Conservation (phyloP, 2,113 vertebrate species). For the Upupa epops region DNA sequence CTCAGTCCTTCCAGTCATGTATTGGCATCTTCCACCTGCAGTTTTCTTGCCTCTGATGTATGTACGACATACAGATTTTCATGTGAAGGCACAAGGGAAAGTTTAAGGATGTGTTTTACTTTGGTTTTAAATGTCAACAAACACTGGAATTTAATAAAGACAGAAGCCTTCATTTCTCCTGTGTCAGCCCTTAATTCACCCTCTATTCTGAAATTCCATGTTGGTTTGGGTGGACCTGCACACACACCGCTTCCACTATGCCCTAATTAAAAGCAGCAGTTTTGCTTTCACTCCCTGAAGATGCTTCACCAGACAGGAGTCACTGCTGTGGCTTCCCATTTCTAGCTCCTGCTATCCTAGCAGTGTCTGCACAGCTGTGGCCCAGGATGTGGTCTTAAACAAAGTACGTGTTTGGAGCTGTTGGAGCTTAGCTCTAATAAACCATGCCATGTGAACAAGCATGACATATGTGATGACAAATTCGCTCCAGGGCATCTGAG, state of each 20-base stretch:
- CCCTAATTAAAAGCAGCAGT: not conserved
- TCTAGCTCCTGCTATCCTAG: not conserved
- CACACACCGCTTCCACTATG: not conserved
- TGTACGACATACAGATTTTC: not conserved
- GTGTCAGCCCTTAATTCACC: not conserved
- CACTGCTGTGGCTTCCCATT: fast-evolving
- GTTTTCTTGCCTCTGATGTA: not conserved
- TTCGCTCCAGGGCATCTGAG: not conserved
- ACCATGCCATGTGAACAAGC: not conserved
- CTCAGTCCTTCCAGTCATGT: not conserved
- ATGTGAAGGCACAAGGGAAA: not conserved
- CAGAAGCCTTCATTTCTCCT: not conserved
- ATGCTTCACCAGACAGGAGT: not conserved
- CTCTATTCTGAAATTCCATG: not conserved
- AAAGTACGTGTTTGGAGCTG: not conserved
- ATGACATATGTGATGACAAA: not conserved
- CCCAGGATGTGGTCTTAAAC: not conserved
- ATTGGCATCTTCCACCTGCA: not conserved
- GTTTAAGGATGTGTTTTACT: not conserved
- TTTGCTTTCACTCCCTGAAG: not conserved
- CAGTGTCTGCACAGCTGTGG: not conserved
- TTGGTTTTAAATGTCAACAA: not conserved
- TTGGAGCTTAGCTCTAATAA: not conserved
- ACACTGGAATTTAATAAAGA: not conserved
- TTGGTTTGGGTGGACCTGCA: not conserved